Conservation (phyloP, 2,113 vertebrate genomes). For the Semnopithecus entellus region DNA sequence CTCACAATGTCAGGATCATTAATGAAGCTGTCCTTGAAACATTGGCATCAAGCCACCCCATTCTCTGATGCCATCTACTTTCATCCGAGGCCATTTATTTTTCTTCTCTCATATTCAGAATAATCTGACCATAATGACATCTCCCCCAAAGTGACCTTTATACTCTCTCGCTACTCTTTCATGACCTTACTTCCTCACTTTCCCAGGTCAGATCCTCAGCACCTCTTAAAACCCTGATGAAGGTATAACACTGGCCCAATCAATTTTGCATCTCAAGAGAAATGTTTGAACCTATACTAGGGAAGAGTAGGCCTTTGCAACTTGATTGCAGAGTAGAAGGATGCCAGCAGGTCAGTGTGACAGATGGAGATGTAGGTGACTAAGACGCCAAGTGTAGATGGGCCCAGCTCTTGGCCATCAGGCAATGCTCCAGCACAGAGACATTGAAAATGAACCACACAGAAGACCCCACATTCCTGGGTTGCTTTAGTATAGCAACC, state of each 20-base stretch:
- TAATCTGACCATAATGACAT: not conserved
- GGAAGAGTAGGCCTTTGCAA: not conserved
- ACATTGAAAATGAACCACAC: rapidly evolving
- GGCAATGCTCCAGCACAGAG: not conserved
- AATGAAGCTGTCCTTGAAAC: no score
- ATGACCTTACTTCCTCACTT: not conserved
- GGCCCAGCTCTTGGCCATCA: rapidly evolving
- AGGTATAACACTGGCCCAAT: not conserved
- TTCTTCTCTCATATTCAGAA: not conserved
- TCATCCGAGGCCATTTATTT: not conserved
- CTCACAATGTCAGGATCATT: not conserved
- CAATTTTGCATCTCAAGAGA: not conserved
- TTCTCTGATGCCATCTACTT: not conserved
- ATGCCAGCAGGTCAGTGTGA: not conserved
- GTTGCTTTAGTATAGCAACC: not conserved
- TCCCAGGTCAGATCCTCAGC: rapidly evolving
- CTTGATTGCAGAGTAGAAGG: not conserved
- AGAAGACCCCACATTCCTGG: not conserved
- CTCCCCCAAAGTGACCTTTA: not conserved
- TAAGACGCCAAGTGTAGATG: not conserved
- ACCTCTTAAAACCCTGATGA: not conserved
- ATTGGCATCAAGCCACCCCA: not conserved
- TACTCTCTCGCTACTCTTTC: rapidly evolving
- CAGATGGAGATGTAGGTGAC: no score
- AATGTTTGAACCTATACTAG: rapidly evolving